A percentile compares a stretch with the other conserved stretches of the same genome.
Evolutionary conservation across 2,888 invertebrate species (phyloP).

Genomic region (Steinernema hermaphroditum): DNA sequence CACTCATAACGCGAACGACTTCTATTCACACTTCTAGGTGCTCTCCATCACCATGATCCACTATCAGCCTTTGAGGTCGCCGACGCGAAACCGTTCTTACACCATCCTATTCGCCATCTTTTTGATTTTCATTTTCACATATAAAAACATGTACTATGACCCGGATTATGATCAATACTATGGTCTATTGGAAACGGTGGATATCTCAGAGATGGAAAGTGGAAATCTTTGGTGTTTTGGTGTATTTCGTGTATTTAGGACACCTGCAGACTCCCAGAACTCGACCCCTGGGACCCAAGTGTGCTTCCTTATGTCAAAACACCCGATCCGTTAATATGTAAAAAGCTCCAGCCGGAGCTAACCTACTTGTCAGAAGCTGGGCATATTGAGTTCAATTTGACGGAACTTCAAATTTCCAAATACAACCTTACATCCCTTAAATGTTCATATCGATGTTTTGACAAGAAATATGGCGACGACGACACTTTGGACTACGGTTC

Average conservation of each 20-base stretch:
- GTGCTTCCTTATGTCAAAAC: constrained; percentile 48
- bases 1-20: too few relatives aligned
- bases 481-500: constrained; percentile 42
- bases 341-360: constrained; percentile 53
- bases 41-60: too few relatives aligned
- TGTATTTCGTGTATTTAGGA: constrained; percentile 15
- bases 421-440: constrained; percentile 35
- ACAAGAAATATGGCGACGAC: constrained; percentile 48
- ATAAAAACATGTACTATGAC: too few relatives aligned
- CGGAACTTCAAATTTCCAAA: constrained; percentile 37
- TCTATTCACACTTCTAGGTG: too few relatives aligned
- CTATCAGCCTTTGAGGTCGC: too few relatives aligned
- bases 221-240: too few relatives aligned
- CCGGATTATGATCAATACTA: too few relatives aligned
- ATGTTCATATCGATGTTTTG: constrained; percentile 56
- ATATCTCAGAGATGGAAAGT: too few relatives aligned
- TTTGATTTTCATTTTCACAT: too few relatives aligned
- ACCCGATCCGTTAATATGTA: constrained; percentile 45
- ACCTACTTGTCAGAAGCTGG: constrained; percentile 45
- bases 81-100: too few relatives aligned
- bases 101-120: too few relatives aligned
- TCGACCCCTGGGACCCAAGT: constrained; percentile 60
- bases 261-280: constrained; percentile 47
- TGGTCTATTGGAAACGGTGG: too few relatives aligned
- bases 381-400: constrained; percentile 42